phyloP scores from a whole-genome alignment of 2,113 vertebrate species.

The Dicentrarchus labrax region DNA sequence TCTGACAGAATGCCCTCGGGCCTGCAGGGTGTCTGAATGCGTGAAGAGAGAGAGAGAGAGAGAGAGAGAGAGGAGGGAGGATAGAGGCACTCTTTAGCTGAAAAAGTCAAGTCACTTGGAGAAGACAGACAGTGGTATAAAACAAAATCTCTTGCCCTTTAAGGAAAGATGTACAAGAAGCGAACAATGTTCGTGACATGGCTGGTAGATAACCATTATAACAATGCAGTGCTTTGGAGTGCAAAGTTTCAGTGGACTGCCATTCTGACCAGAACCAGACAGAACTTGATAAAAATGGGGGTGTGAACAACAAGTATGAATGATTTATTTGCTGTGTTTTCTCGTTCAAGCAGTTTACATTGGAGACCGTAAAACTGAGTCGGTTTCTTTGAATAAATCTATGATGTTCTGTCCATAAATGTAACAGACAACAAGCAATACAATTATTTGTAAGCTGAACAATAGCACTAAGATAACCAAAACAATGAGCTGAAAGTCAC shows the following conservation, averaged over 20 bases:
- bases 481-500: background rate
- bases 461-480: background rate
- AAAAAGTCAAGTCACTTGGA: conserved; percentile 66
- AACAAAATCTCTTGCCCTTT: conserved; percentile 50
- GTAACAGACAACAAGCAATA: too few species aligned
- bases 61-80: conserved; percentile 35
- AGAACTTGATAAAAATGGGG: too few species aligned
- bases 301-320: background rate
- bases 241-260: background rate
- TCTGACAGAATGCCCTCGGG: conserved; percentile 73
- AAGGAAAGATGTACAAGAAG: conserved; percentile 29
- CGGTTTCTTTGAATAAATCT: too few species aligned
- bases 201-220: conserved; percentile 14
- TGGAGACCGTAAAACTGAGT: too few species aligned
- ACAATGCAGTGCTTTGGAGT: background rate
- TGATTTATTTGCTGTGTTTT: background rate
- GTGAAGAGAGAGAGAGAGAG: conserved; percentile 7
- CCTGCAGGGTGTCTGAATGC: conserved; percentile 50
- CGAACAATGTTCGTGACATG: conserved; percentile 18
- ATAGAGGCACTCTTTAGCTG: conserved; percentile 44
- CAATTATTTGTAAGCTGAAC: too few species aligned
- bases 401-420: too few species aligned
- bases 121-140: conserved; percentile 48
- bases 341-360: too few species aligned
- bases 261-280: background rate